Evolutionary conservation across 2,797 vertebrate species (phyloP).

Genomic region (Crenichthys baileyi): DNA sequence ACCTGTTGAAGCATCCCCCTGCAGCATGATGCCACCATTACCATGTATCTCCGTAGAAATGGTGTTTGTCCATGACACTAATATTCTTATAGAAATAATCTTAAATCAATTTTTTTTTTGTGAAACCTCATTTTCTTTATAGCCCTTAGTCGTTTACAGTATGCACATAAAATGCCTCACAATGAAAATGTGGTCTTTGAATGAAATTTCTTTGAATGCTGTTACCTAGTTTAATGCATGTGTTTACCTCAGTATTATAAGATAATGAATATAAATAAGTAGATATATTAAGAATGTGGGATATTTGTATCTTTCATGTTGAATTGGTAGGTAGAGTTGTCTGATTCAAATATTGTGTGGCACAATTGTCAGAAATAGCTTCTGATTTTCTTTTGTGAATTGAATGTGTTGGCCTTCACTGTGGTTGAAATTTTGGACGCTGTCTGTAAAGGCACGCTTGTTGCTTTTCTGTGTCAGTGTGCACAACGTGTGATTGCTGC

Average conservation of each 20-base stretch:
- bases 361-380: conserved; percentile 41
- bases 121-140: too few relatives aligned
- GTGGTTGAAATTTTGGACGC: conserved; percentile 42
- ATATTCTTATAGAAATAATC: too few relatives aligned
- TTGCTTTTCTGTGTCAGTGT: conserved; percentile 65
- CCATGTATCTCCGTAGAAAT: too few relatives aligned
- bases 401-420: conserved; percentile 43
- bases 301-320: conserved; percentile 9
- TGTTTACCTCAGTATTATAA: conserved; percentile 21
- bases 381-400: conserved; percentile 47
- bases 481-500: conserved; percentile 56
- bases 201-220: conserved; percentile 25
- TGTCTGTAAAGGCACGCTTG: conserved; percentile 56
- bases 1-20: neutral
- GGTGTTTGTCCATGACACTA: too few relatives aligned
- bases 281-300: conserved; percentile 10
- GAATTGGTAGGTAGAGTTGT: conserved; percentile 33
- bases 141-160: conserved; percentile 31
- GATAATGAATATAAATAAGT: conserved; percentile 23
- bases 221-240: neutral
- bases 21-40: neutral
- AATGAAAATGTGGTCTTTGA: conserved; percentile 28
- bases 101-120: too few relatives aligned
- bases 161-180: conserved; percentile 7
- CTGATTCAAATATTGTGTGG: conserved; percentile 40